phyloP scores from a whole-genome alignment of 2,797 vertebrate genomes.

The Cynodonichthys magdalenae region DNA sequence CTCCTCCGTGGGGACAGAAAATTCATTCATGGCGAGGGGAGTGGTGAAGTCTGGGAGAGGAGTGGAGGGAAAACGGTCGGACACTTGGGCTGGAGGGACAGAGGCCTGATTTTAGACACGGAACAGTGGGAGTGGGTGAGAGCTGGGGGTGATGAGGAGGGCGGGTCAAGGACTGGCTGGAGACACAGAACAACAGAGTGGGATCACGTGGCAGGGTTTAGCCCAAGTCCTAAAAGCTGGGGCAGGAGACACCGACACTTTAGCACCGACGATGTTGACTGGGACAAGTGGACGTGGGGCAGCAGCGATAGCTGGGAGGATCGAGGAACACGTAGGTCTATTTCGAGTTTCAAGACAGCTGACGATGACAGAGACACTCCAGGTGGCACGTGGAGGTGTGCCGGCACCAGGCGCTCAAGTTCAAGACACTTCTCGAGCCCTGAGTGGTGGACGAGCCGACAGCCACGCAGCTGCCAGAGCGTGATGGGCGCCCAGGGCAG shows the following conservation, averaged over 20 bases:
- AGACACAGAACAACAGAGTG: conserved; percentile 54
- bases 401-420: conserved; percentile 44
- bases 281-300: conserved; percentile 78
- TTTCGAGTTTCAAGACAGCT: conserved; percentile 50
- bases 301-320: conserved; percentile 76
- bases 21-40: conserved; percentile 80
- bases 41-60: conserved; percentile 55
- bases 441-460: conserved; percentile 68
- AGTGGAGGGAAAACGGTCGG: conserved; percentile 39
- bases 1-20: conserved; percentile 75
- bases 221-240: conserved; percentile 58
- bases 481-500: conserved; percentile 32
- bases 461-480: conserved; percentile 47
- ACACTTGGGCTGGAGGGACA: conserved; percentile 50
- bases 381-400: conserved; percentile 31
- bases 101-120: conserved; percentile 48
- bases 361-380: conserved; percentile 65
- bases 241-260: conserved; percentile 44
- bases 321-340: conserved; percentile 44
- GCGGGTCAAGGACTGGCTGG: conserved; percentile 38
- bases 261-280: conserved; percentile 64
- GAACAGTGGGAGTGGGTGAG: conserved; percentile 71
- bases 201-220: conserved; percentile 57
- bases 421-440: conserved; percentile 58
- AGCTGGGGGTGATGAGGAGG: conserved; percentile 29